Base-by-base conservation (phyloP, 2,113 vertebrate genomes). In the Stegastes partitus region DNA sequence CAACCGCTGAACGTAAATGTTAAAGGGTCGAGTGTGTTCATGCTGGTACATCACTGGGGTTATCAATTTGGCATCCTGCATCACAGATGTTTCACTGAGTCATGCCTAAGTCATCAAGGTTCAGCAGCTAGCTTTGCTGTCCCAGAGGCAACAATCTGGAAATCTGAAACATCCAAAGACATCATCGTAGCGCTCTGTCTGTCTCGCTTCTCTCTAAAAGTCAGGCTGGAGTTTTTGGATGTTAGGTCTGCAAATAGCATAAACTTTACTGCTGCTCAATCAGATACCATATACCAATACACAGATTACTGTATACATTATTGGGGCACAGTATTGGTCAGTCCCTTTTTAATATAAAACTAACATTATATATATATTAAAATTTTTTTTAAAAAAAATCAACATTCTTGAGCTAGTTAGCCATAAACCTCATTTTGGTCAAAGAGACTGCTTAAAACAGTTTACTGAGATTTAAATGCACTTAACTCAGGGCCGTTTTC, bases 1-100 rank as follows among this genome's bases (percentile, higher is more conserved):
- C 70, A 45, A 42, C 19, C 57, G 39, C 56, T 23, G 11, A 58
- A 39, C 37, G 63, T 58, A 85, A 87, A 89, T 77, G 79, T 76
- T 71, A 68, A 81, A 81, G 67, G 82, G 77, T 79, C 2, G 11
- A 14, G 11, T 11, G 26, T 47, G 63, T 55, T 76, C 73, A 21
- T 61, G 19, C 45, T 57, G 37, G 39, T 67, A 15, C 56, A 3
- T 39, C 61, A 23, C 25, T 15, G 42, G 16, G 66, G 23, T 79
- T 54, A 70, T 81, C 62, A 45, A 0, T 72, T 37, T 79, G 77
- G 56, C 80, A 79, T 83, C 15, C 79, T 57, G 10, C 67, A 65
- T 82, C 68, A 47, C 11, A 7, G 28, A 57, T 68, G 61, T 54
- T 84, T 31, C 15, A 28, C 55, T 62, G 53, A 74, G 59, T 81